Percentiles rank a stretch among this genome's conserved stretches.
Evolutionary conservation across 2,888 invertebrate species (phyloP).

Genomic region (Strigamia transsilvanica): DNA sequence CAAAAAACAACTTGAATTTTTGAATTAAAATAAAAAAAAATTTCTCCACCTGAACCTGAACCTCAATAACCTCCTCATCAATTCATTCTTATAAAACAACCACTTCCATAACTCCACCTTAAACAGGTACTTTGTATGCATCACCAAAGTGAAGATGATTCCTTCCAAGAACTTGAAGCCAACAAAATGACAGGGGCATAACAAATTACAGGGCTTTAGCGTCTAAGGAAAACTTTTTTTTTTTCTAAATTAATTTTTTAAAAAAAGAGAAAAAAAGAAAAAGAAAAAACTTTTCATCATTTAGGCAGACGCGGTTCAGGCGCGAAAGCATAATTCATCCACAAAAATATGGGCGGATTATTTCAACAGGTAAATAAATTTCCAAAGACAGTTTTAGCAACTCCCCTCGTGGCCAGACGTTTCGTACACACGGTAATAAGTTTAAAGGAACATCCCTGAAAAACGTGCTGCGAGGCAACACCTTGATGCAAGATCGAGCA

Average conservation of each 20-base stretch:
- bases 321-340: slow-evolving; percentile 39
- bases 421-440: slow-evolving; percentile 2
- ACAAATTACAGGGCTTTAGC: slow-evolving; percentile 29
- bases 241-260: background rate
- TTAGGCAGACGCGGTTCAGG: slow-evolving; percentile 23
- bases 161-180: slow-evolving; percentile 10
- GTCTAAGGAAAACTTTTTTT: too few relatives aligned
- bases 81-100: slow-evolving; percentile 3
- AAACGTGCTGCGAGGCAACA: slow-evolving; percentile 7
- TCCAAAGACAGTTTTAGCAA: slow-evolving; percentile 10
- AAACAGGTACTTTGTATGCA: slow-evolving; percentile 40
- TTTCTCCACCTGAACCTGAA: background rate
- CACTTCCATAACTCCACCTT: slow-evolving; percentile 19
- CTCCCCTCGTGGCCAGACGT: slow-evolving; percentile 27
- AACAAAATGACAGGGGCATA: slow-evolving; percentile 27
- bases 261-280: background rate
- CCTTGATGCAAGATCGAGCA: background rate
- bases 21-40: background rate
- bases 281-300: slow-evolving; percentile 17
- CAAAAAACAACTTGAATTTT: background rate
- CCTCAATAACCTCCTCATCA: slow-evolving; percentile 25
- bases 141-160: slow-evolving; percentile 32
- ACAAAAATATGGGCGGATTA: slow-evolving; percentile 32
- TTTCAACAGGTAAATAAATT: slow-evolving; percentile 44
- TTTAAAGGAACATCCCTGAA: slow-evolving; percentile 1